A percentile compares a stretch with the other conserved stretches of the same genome.
phyloP scores from a whole-genome alignment of 1,140 invertebrate species.

The Euborellia annulipes region DNA sequence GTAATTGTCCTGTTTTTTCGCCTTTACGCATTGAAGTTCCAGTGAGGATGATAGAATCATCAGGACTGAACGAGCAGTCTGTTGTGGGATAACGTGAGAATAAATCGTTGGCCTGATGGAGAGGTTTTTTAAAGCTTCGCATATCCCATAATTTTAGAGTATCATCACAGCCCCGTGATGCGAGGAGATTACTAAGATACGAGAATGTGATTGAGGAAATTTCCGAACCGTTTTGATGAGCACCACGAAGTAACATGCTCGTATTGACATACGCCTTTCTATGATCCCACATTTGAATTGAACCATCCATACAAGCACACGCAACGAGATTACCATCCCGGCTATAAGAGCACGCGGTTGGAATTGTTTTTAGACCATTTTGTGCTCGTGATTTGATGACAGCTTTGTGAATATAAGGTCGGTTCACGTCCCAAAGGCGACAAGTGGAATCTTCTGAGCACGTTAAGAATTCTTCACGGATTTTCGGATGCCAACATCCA shows the following conservation, averaged over 20 bases:
- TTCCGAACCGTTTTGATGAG: conserved; percentile 66
- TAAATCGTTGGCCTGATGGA: conserved; percentile 50
- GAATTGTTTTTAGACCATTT: conserved; percentile 76
- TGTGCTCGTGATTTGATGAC: conserved; percentile 81
- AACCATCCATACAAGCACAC: conserved; percentile 87
- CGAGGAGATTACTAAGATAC: conserved; percentile 65
- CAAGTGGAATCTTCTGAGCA: conserved; percentile 85
- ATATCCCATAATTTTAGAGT: conserved; percentile 93
- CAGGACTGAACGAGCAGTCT: conserved; percentile 86
- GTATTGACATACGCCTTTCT: conserved; percentile 71
- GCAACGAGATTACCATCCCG: conserved; percentile 79
- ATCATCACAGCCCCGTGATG: conserved; percentile 77
- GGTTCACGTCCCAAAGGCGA: conserved; percentile 73
- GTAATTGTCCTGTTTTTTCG: conserved; percentile 50
- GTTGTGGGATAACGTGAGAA: conserved; percentile 82
- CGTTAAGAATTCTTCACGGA: conserved; percentile 86
- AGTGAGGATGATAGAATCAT: conserved; percentile 78
- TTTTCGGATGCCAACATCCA: conserved; percentile 87
- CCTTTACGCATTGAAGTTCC: conserved; percentile 65
- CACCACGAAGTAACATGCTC: conserved; percentile 53
- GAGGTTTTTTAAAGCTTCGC: conserved; percentile 60
- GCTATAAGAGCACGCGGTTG: conserved; percentile 69
- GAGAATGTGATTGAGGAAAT: conserved; percentile 76
- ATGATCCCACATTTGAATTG: conserved; percentile 96
- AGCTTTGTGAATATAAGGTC: conserved; percentile 57